Evolutionary conservation across 2,797 vertebrate species (phyloP), one percentile per base, ranked within the genome.

Genomic region (Alauda arvensis): DNA sequence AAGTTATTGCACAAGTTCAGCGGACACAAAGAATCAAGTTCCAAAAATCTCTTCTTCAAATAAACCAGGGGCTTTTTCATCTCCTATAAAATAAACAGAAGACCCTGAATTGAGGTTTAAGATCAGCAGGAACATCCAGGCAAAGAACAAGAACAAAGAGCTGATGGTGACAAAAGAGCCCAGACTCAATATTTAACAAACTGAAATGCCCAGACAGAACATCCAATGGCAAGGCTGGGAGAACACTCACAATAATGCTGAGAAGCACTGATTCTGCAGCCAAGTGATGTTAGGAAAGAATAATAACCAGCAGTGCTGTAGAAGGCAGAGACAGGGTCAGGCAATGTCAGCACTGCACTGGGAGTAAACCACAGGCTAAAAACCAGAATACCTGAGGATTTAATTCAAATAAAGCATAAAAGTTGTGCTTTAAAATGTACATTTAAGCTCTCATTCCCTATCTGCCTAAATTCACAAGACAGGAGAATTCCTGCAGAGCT

Each of bases 51-150:
- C 49, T 72, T 53, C 43, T 74, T 77, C 76, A 94, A 91, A 85
- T 61, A 89, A 92, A 82, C 53, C 28, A 51, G 18, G 37, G 67
- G 1, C 31, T 55, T 76, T 89, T 88, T 91, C 45, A 78, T 84
- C 81, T 78, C 24, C 39, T 43, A 25, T 26, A 67, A 85, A 92
- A 81, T 18, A 85, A 92, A 92, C 31, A 77, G 49, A 84, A 72
- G 76, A 33, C 34, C 51, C 14, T 13, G 9, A 68, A 34, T 4
- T 1, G 6, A 48, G 49, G 34, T 61, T 63, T 43, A 76, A 77
- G 48, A 67, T 49, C 87, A 61, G 39, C n/a, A 12, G 55, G 60
- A 80, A 77, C 28, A 78, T 61, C 24, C 76, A 89, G 51, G 37
- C 11, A 12, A 56, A 74, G 72, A 77, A 51, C 6, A 49, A 69